Base-by-base conservation (phyloP, 2,888 invertebrate species). In the Neocrepidodera transversa region DNA sequence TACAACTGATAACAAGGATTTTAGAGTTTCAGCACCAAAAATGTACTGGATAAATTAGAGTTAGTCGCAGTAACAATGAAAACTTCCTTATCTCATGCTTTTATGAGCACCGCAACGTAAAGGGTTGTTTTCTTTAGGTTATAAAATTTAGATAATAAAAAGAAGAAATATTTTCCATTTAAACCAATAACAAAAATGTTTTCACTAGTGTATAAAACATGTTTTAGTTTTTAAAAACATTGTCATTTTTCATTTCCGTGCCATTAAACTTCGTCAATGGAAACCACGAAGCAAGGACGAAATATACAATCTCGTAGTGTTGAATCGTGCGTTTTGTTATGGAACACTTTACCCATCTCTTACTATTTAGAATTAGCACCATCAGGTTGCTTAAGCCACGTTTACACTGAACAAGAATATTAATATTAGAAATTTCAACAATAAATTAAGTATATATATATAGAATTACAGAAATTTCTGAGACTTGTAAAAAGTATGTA, bases 1-100 rank as follows among this genome's bases (percentile, higher is more conserved):
- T 51, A 42, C 57, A 40, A n/a, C 53, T 53, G 64, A 64, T 64
- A 64, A 64, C 59, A 47, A 40, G 23, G 48, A 51, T 50, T 64
- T 53, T 50, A 43, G 32, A 58, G 50, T 45, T 42, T 60, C 11
- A 52, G 18, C 16, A 26, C 23, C 56, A 52, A 45, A 26, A 56
- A 47, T 55, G 18, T 23, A 60, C 35, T 60, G 51, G 48, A 60
- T 60, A 52, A 56, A 60, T 60, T 56, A 48, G 51, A 56, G 51
- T 60, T 60, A 60, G 52, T 48, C 55, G 23, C 30, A 23, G 23
- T 48, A 56, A 56, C 60, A 56, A 60, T 20, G 47, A 10, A 20
- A 47, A 28, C 17, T 10, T 26, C 40, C 60, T 60, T 60, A 60
- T 60, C 60, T 42, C 26, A 14, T 18, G 40, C 40, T 53, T 60